Percentiles rank a stretch among this genome's conserved stretches.
Conservation (phyloP, 2,113 vertebrate genomes). For the Nothobranchius kuhntae region DNA sequence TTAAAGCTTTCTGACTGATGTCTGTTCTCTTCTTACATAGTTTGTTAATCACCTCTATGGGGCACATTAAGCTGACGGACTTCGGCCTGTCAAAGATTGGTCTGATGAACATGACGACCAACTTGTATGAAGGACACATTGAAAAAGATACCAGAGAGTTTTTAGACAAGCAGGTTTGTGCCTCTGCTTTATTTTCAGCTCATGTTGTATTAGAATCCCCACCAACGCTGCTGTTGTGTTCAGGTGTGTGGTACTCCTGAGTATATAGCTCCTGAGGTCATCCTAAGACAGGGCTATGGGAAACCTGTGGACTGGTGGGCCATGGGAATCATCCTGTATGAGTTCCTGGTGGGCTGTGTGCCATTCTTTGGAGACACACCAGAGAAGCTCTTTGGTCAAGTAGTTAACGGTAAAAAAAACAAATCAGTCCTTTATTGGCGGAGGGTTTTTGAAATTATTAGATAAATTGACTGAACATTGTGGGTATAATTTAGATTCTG, state of each 20-base stretch:
- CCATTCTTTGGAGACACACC: slow-evolving; percentile 97
- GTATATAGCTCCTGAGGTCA: slow-evolving; percentile 95
- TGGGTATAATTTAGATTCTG: neutral
- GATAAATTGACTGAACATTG: neutral
- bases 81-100: slow-evolving; percentile 96
- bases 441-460: too few relatives aligned
- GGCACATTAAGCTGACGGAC: slow-evolving; percentile 96
- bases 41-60: slow-evolving; percentile 94
- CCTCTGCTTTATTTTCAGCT: neutral
- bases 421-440: too few relatives aligned
- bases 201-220: neutral
- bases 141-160: slow-evolving; percentile 95
- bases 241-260: slow-evolving; percentile 97
- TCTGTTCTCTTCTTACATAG: slow-evolving; percentile 67
- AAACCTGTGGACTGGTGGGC: slow-evolving; percentile 98
- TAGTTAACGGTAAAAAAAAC: slow-evolving; percentile 86
- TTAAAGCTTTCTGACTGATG: neutral
- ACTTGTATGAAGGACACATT: slow-evolving; percentile 94
- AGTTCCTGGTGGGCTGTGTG: slow-evolving; percentile 94
- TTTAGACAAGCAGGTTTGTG: slow-evolving; percentile 90
- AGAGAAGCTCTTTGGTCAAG: slow-evolving; percentile 93
- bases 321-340: slow-evolving; percentile 93
- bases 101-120: slow-evolving; percentile 97
- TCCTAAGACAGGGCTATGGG: slow-evolving; percentile 92
- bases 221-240: neutral